Evolutionary conservation across 2,888 invertebrate species (phyloP).

Genomic region (Pollenia angustigena): DNA sequence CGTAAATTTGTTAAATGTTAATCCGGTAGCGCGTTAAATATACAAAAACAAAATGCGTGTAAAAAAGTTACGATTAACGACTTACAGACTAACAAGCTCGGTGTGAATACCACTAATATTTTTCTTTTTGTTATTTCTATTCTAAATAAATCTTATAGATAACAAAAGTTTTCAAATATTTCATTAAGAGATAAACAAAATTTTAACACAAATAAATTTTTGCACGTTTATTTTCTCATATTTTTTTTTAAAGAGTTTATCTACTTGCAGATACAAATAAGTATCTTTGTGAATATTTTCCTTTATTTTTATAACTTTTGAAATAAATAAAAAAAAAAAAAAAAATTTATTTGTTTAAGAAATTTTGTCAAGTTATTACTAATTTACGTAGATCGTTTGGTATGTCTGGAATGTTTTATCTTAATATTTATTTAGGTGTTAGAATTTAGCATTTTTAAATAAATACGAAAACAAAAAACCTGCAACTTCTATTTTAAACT

Average conservation of each 20-base stretch:
- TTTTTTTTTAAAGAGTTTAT: slow-evolving; percentile 34
- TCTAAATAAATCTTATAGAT: slow-evolving; percentile 14
- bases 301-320: slow-evolving; percentile 13
- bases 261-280: background rate
- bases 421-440: slow-evolving; percentile 67
- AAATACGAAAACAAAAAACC: background rate
- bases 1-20: too few species aligned
- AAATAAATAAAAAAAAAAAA: background rate
- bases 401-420: slow-evolving; percentile 67
- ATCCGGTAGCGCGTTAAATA: too few species aligned
- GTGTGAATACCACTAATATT: too few species aligned
- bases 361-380: slow-evolving; percentile 10
- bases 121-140: slow-evolving; percentile 30
- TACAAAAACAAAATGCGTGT: too few species aligned
- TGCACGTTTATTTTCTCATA: slow-evolving; percentile 45
- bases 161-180: slow-evolving; percentile 26
- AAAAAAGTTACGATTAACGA: too few species aligned
- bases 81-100: too few species aligned
- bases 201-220: background rate
- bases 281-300: background rate
- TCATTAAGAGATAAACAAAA: background rate
- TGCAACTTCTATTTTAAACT: background rate
- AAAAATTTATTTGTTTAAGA: too few species aligned
- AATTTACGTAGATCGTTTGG: slow-evolving; percentile 54
- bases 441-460: background rate